A percentile compares a stretch with the other conserved stretches of the same genome.
These are phyloP conservation scores for Zosterops borbonicus DNA, from an alignment of 2,113 vertebrate species.

Conservation along the genomic window DNA sequence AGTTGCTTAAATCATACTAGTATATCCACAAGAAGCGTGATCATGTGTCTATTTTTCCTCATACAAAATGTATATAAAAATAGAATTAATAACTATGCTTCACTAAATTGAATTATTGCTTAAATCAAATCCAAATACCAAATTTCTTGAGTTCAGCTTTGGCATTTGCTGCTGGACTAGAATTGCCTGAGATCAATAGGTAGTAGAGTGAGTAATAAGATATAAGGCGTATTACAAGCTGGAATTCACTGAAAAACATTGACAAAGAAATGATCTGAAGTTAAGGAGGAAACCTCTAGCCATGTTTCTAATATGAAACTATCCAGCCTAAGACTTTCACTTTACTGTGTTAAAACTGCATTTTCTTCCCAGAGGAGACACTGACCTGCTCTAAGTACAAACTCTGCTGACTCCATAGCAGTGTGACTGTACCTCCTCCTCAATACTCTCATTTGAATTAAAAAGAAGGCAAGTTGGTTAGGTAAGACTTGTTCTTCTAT, in stretches of 20 bases:
- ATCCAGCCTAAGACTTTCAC: background rate
- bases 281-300: background rate
- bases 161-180: background rate
- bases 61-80: background rate
- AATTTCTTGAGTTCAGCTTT: background rate
- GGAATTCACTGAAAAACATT: background rate
- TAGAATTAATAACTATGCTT: background rate
- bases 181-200: background rate
- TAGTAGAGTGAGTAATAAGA: background rate
- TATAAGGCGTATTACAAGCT: background rate
- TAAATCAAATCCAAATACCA: background rate
- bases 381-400: background rate
- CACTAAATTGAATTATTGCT: background rate
- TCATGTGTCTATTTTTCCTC: background rate
- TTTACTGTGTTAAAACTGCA: background rate
- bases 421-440: background rate
- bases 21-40: background rate
- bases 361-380: background rate
- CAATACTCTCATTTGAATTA: background rate
- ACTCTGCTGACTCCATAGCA: background rate
- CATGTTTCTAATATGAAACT: background rate
- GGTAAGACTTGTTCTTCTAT: background rate
- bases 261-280: background rate
- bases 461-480: background rate
- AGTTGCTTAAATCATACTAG: background rate